These are phyloP conservation scores for Pseudochaenichthys georgianus DNA, from an alignment of 2,797 vertebrate species.

Conservation along the genomic window DNA sequence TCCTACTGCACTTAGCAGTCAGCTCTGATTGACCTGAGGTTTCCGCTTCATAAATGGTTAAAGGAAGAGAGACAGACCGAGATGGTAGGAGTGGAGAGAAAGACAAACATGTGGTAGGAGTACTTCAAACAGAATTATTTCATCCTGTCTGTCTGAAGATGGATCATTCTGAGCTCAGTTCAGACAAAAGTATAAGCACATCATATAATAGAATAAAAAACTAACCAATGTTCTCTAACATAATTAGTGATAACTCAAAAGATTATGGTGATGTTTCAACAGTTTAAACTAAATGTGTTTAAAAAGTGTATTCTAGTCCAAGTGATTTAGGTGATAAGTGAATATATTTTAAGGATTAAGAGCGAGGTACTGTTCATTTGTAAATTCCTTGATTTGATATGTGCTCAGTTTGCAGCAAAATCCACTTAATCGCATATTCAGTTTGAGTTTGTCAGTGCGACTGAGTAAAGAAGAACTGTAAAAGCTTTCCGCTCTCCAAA, in stretches of 20 bases:
- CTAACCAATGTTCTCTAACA: neutral
- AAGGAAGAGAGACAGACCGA: constrained; percentile 26
- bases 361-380: neutral
- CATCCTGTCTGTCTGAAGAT: constrained; percentile 20
- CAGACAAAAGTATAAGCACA: constrained; percentile 19
- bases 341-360: neutral
- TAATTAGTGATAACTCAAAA: neutral
- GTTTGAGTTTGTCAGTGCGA: constrained; percentile 3
- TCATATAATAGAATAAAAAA: constrained; percentile 1
- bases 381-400: neutral
- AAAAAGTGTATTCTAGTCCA: neutral
- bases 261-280: neutral
- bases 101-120: constrained; percentile 34
- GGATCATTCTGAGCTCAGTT: constrained; percentile 7
- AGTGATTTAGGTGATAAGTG: neutral
- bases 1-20: constrained; percentile 47
- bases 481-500: constrained; percentile 24
- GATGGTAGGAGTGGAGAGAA: neutral
- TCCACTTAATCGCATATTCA: neutral
- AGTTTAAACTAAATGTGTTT: neutral
- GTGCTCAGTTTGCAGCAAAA: neutral
- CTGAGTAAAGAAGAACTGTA: neutral
- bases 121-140: constrained; percentile 41
- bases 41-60: constrained; percentile 50
- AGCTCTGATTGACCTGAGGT: constrained; percentile 57